A percentile compares a stretch with the other conserved stretches of the same genome.
Evolutionary conservation across 1,140 invertebrate genomes (phyloP).

Genomic region (Pogonognathellus flavescens): DNA sequence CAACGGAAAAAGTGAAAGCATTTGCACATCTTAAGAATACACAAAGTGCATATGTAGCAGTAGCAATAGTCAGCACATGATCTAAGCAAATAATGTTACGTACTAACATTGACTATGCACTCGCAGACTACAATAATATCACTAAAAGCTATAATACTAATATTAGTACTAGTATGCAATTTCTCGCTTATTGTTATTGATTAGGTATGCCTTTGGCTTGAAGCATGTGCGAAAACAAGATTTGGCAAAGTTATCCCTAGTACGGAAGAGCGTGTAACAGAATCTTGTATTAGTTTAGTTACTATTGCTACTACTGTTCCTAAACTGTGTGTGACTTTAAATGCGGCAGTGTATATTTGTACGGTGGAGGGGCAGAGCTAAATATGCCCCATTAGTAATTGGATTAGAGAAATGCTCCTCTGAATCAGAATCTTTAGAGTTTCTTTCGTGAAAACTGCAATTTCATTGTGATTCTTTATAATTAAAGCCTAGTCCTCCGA

Average conservation of each 20-base stretch:
- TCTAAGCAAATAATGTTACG: no score
- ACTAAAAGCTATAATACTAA: conserved; percentile 23
- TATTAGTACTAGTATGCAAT: no score
- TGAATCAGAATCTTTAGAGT: conserved; percentile 17
- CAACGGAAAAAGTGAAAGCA: no score
- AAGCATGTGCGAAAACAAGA: neutral
- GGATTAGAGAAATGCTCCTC: conserved; percentile 36
- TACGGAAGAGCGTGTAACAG: conserved; percentile 29
- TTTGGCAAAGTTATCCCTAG: conserved; percentile 10
- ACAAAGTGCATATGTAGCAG: no score
- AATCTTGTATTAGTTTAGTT: conserved; percentile 39
- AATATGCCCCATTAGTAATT: conserved; percentile 41
- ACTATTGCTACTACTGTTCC: conserved; percentile 5
- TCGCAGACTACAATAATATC: neutral
- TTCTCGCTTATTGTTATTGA: conserved; percentile 29
- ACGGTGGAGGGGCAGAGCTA: conserved; percentile 28
- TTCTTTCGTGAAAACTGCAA: conserved; percentile 9
- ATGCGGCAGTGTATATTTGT: conserved; percentile 29
- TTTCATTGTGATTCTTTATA: conserved; percentile 50
- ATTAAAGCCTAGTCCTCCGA: conserved; percentile 34
- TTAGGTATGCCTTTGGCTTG: neutral
- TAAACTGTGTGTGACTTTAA: no score
- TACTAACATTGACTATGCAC: no score
- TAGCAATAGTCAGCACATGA: no score
- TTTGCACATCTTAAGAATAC: no score